Percentiles rank a stretch among this genome's conserved stretches.
These are phyloP conservation scores for Coleophora deauratella DNA, from an alignment of 2,888 invertebrate genomes.

Conservation along the genomic window DNA sequence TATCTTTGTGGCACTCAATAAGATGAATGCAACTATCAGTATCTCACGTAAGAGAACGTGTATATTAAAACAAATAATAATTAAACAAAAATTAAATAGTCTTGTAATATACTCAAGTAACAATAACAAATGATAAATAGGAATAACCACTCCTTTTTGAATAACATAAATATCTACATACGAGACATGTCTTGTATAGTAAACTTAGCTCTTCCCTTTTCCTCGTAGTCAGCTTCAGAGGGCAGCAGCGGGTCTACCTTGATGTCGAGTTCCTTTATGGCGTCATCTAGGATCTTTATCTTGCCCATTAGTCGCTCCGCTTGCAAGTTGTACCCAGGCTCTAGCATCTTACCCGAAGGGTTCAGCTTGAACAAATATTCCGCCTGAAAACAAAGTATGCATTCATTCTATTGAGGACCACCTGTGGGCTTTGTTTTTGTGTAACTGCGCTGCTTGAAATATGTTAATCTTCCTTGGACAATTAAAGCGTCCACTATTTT, in stretches of 20 bases:
- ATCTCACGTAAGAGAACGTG: no score
- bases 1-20: no score
- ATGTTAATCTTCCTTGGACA: no score
- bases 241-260: conserved; percentile 51
- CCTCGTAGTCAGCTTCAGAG: conserved; percentile 27
- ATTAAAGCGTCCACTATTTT: no score
- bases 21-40: no score
- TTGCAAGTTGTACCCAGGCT: conserved; percentile 76
- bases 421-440: background rate
- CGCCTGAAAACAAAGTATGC: conserved; percentile 49
- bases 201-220: conserved; percentile 14
- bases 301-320: conserved; percentile 67
- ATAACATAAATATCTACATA: no score
- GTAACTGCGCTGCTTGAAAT: no score
- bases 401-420: background rate
- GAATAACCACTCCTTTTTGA: no score
- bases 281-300: conserved; percentile 60
- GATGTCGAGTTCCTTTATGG: conserved; percentile 50
- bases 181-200: conserved; percentile 31
- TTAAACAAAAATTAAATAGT: no score
- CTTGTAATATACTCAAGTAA: no score
- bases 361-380: conserved; percentile 80
- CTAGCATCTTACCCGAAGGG: conserved; percentile 80
- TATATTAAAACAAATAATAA: no score
- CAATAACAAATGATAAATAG: no score